These are phyloP conservation scores for Macroglossus sobrinus DNA, from an alignment of 2,113 vertebrate species.

Conservation along the genomic window DNA sequence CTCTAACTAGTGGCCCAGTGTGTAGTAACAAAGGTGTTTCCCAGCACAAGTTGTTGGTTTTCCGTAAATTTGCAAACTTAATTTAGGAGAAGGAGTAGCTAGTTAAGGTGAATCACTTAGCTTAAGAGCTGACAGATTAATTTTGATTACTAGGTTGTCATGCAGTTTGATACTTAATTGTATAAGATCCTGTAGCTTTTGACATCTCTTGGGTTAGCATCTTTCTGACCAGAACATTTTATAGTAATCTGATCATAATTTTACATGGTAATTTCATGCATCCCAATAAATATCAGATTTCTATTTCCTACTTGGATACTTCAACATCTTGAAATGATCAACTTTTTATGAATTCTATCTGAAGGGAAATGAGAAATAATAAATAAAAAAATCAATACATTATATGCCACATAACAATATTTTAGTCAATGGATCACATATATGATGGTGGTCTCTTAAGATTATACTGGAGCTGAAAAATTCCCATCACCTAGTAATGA, in stretches of 20 bases:
- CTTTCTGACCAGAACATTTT: slow-evolving; percentile 20
- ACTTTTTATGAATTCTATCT: not conserved
- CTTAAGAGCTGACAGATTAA: slow-evolving; percentile 8
- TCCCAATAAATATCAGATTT: not conserved
- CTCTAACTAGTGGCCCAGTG: not conserved
- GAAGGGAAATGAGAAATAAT: not conserved
- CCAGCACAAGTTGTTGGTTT: not conserved
- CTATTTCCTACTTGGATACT: not conserved
- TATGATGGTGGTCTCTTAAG: not conserved
- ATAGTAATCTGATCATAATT: not conserved
- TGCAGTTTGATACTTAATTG: not conserved
- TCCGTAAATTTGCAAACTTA: slow-evolving; percentile 51
- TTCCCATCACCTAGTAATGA: not conserved
- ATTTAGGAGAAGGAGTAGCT: not conserved
- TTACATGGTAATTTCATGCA: not conserved
- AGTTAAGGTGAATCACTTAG: not conserved
- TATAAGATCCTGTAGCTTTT: not conserved
- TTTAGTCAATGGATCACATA: not conserved
- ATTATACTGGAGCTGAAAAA: not conserved
- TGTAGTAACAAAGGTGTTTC: slow-evolving; percentile 18
- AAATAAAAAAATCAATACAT: not conserved
- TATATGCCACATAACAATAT: not conserved
- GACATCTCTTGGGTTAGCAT: not conserved
- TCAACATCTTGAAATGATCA: not conserved
- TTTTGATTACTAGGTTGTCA: slow-evolving; percentile 47